Base-by-base conservation (phyloP, 2,113 vertebrate genomes). In the Campylorhamphus procurvoides region DNA sequence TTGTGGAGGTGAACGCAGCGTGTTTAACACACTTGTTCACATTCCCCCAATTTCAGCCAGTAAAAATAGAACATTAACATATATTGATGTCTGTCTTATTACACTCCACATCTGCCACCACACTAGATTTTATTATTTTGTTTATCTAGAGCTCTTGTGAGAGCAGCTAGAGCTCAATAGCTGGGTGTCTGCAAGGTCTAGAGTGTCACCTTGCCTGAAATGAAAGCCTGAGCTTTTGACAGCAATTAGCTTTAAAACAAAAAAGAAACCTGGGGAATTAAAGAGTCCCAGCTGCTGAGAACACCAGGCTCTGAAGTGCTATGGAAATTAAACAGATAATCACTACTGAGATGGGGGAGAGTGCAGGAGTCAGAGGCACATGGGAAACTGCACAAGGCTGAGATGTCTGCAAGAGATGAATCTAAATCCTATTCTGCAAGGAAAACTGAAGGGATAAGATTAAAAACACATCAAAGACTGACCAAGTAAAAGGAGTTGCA, bases 191-290 rank as follows among this genome's bases (percentile, higher is more conserved):
- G 62, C 76, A 86, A 88, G 79, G 73, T 73, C 59, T 69, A 44
- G 55, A 96, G 86, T 74, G 81, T 93, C 92, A 96, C 91, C 90
- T 92, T 96, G 94, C 13, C 60, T 29, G 33, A 95, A 89, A 80
- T n/a, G 22, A 88, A 71, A 69, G 71, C 12, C 0, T 17, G 79
- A 93, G 66, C 47, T 88, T 68, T 80, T 90, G 89, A 90, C 40
- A 87, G 80, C 80, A 95, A 83, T 93, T 95, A 93, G 68, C 76
- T 93, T 78, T 71, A 69, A 88, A 75, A 90, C 20, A 67, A 64
- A 68, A 78, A n/a, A 85, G 74, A 93, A 49, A 96, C 39, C 20
- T 42, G 47, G 25, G 80, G 64, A 94, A 89, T 93, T 73, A 90
- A 92, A 92, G 71, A 76, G 44, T 83, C 82, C 76, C 62, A 75